Conservation (phyloP, 2,888 invertebrate genomes). For the Yponomeuta plumbellus region DNA sequence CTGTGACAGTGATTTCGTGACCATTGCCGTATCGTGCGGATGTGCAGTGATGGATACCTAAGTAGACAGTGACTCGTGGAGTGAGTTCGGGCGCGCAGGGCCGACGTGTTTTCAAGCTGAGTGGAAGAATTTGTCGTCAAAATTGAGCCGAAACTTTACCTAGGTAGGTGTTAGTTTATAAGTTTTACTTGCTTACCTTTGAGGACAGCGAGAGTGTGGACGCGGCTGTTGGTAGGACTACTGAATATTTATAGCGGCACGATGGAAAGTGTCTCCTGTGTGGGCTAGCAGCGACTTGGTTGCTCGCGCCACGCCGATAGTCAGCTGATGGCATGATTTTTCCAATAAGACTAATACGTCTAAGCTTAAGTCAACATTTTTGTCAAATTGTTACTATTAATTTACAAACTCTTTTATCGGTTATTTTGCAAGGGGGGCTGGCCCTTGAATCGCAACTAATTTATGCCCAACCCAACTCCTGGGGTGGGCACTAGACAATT, state of each 20-base stretch:
- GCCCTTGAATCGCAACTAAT: too few species aligned
- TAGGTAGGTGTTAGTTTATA: slow-evolving; percentile 56
- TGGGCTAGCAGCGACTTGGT: not conserved
- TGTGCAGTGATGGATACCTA: slow-evolving; percentile 72
- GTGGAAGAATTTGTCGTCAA: slow-evolving; percentile 66
- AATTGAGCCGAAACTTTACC: slow-evolving; percentile 75
- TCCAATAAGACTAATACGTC: not conserved
- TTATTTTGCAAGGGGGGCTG: too few species aligned
- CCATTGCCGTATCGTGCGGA: slow-evolving; percentile 65
- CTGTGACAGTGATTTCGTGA: slow-evolving; percentile 75
- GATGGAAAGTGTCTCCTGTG: slow-evolving; percentile 60
- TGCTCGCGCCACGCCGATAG: not conserved
- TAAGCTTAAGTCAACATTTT: not conserved
- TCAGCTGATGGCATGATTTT: not conserved
- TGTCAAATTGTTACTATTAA: not conserved
- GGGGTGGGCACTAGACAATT: too few species aligned
- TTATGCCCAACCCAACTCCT: too few species aligned
- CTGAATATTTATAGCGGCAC: slow-evolving; percentile 66
- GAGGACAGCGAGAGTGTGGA: slow-evolving; percentile 37
- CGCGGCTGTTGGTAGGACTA: slow-evolving; percentile 41
- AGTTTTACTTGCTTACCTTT: slow-evolving; percentile 15
- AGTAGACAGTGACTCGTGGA: slow-evolving; percentile 54
- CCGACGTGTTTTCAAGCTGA: slow-evolving; percentile 53
- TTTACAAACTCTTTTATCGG: too few species aligned
- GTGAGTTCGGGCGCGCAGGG: slow-evolving; percentile 44